Evolutionary conservation across 92 coral and sea anemone species (phyloP), one percentile per base, ranked within the genome.

Genomic region (Epizoanthus stellaris): DNA sequence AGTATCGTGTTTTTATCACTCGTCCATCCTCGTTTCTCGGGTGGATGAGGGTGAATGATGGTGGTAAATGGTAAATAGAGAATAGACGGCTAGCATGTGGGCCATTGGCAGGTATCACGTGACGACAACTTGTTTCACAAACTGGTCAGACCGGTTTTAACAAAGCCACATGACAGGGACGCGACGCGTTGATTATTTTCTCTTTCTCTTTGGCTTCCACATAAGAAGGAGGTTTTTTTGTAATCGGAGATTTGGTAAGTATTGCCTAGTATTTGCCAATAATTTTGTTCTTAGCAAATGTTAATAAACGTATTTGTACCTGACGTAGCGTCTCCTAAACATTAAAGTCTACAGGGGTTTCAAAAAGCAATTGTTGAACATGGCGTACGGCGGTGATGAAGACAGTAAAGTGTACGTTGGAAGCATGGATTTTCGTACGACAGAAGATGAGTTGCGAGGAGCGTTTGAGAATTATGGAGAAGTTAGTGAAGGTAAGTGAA

Each of bases 361-460:
- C 76, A n/a, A 15, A 25, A n/a, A 69, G 39, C 20, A 38, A 12
- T 70, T 7, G 12, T 9, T 23, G 40, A 71, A 1, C 56, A 72
- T 72, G 77, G 42, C 77, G 25, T 72, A 45, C 59, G 77, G 39
- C 10, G 77, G 34, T 0, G 34, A 64, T 0, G 89, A 86, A 86
- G 80, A 80, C 11, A 42, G 68, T 12, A 86, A 86, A 23, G 67
- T 86, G 6, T 77, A 86, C 38, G 81, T 86, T 34, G 89, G 89
- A 54, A 79, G 82, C 66, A 49, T 86, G 60, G 66, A 76, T 38
- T 86, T 72, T 36, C 40, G 57, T 23, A 75, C 80, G 3, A 38
- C 79, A 38, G 80, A 80, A 58, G 89, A 86, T 0, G 85, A 70
- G 0, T 36, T 86, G 15, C 52, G 67, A 23, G 58, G 6, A 7